A percentile compares a stretch with the other conserved stretches of the same genome.
Conservation (phyloP, 2,888 invertebrate genomes). For the Drosophila pseudotakahashii region DNA sequence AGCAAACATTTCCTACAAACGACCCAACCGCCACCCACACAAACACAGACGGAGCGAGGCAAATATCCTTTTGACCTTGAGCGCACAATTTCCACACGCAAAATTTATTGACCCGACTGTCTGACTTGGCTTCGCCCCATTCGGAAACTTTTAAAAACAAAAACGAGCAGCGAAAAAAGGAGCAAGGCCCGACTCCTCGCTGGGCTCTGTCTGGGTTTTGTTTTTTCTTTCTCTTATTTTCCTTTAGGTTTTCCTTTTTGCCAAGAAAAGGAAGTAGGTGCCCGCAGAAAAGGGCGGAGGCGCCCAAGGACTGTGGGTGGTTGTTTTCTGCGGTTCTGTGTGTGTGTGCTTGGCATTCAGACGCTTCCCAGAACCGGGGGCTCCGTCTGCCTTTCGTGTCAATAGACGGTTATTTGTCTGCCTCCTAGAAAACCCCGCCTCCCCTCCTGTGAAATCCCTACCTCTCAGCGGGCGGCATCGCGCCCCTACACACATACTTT, state of each 20-base stretch:
- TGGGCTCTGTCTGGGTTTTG: constrained; percentile 59
- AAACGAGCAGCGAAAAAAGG: constrained; percentile 49
- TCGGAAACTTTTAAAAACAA: constrained; percentile 54
- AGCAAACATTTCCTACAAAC: constrained; percentile 68
- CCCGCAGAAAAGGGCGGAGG: constrained; percentile 33
- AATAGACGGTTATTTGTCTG: constrained; percentile 62
- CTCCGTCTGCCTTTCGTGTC: constrained; percentile 49
- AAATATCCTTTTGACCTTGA: constrained; percentile 85
- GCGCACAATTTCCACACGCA: constrained; percentile 81
- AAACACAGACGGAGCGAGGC: constrained; percentile 51
- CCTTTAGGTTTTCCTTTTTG: constrained; percentile 6
- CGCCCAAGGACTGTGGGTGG: constrained; percentile 1
- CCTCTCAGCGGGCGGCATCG: constrained; percentile 12
- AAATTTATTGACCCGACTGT: constrained; percentile 83
- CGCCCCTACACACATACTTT: background rate
- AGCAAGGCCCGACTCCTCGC: constrained; percentile 32
- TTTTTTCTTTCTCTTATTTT: constrained; percentile 38
- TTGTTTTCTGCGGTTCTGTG: constrained; percentile 6
- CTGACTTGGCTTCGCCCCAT: constrained; percentile 52
- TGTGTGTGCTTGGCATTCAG: constrained; percentile 17
- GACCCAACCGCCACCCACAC: constrained; percentile 45
- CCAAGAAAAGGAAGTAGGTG: constrained; percentile 73
- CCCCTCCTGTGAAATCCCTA: constrained; percentile 11
- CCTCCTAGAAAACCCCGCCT: constrained; percentile 59
- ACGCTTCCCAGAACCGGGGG: constrained; percentile 45